Conservation (phyloP, 2,797 vertebrate species). For the Cryptoprocta ferox region DNA sequence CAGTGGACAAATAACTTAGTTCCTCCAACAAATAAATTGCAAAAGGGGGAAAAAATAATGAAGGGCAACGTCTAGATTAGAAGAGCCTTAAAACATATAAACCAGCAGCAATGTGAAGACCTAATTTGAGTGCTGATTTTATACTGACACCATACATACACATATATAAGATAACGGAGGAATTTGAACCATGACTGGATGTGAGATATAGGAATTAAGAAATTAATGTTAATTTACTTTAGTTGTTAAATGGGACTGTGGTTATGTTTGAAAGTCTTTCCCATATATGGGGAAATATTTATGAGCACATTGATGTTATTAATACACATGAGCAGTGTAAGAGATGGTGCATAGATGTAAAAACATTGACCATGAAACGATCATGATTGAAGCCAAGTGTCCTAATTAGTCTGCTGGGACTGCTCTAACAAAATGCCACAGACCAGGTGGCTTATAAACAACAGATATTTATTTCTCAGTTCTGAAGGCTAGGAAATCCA, state of each 20-base stretch:
- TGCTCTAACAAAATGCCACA: background rate
- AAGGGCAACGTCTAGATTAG: background rate
- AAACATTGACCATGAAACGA: background rate
- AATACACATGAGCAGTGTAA: background rate
- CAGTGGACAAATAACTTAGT: background rate
- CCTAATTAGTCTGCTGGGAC: background rate
- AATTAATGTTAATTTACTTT: background rate
- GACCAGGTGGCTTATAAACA: background rate
- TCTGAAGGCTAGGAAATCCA: background rate
- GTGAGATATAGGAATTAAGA: constrained; percentile 24
- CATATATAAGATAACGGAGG: background rate
- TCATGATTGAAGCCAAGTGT: background rate
- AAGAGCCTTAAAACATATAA: background rate
- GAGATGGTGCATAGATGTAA: background rate
- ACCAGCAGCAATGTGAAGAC: background rate
- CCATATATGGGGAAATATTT: background rate
- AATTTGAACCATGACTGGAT: background rate
- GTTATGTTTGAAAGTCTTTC: background rate
- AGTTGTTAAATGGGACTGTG: constrained; percentile 29
- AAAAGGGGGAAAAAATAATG: background rate
- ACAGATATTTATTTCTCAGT: background rate
- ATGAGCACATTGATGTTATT: background rate
- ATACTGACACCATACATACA: background rate
- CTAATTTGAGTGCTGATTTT: background rate
- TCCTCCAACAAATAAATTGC: background rate